A percentile compares a stretch with the other conserved stretches of the same genome.
These are phyloP conservation scores for Molanna angustata DNA, from an alignment of 2,888 invertebrate genomes.

Conservation along the genomic window DNA sequence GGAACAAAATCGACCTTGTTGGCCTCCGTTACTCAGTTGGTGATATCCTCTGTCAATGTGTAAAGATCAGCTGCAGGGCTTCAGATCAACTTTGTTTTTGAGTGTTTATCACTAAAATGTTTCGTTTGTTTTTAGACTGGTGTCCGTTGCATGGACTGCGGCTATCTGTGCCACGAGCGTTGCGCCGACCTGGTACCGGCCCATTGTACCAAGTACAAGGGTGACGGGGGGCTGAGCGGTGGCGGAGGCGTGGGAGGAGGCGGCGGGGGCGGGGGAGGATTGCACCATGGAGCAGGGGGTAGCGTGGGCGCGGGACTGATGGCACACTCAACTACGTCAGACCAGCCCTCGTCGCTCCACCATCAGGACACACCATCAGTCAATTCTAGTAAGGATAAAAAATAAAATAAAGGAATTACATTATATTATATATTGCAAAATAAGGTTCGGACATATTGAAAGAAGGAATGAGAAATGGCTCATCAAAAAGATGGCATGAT, in stretches of 20 bases:
- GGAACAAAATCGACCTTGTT: no score
- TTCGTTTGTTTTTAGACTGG: slow-evolving; percentile 51
- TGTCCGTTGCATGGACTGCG: slow-evolving; percentile 82
- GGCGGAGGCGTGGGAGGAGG: slow-evolving; percentile 8
- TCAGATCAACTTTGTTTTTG: no score
- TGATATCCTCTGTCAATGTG: no score
- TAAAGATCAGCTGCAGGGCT: no score
- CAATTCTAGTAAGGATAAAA: slow-evolving; percentile 27
- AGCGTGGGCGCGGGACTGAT: slow-evolving; percentile 16
- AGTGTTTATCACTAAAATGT: neutral
- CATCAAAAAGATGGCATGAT: no score
- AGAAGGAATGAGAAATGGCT: no score
- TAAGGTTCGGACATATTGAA: no score
- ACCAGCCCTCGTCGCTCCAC: slow-evolving; percentile 86
- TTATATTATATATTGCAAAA: no score
- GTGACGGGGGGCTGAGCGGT: slow-evolving; percentile 18
- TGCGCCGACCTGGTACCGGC: slow-evolving; percentile 85
- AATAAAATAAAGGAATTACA: no score
- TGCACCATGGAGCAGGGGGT: slow-evolving; percentile 4
- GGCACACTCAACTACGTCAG: slow-evolving; percentile 63
- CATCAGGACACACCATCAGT: slow-evolving; percentile 57
- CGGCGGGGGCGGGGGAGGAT: slow-evolving; percentile 14
- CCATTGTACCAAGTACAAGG: slow-evolving; percentile 77
- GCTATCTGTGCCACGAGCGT: slow-evolving; percentile 93
- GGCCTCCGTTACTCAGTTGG: no score